phyloP scores from a whole-genome alignment of 2,888 invertebrate genomes.

The Drosophila neotestacea region DNA sequence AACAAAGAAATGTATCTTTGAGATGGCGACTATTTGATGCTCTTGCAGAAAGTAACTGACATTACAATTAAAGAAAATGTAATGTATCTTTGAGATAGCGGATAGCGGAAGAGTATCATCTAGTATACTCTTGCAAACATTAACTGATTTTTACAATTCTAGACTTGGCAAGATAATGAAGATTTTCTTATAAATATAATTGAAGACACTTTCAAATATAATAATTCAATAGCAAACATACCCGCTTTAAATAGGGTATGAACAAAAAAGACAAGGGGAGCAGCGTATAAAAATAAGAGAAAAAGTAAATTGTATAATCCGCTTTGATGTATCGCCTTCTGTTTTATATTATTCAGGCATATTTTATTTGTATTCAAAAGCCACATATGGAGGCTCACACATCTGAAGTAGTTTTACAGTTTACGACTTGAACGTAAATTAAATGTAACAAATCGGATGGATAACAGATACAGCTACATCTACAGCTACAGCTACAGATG shows the following conservation, averaged over 20 bases:
- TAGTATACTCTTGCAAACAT: no score
- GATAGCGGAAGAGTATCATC: no score
- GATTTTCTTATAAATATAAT: no score
- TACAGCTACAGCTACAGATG: constrained; percentile 29
- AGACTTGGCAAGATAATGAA: no score
- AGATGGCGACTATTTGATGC: constrained; percentile 6
- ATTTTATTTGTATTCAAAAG: constrained; percentile 62
- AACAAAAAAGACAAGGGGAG: constrained; percentile 2
- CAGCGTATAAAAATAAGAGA: constrained; percentile 60
- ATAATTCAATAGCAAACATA: background rate
- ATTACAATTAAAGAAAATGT: no score
- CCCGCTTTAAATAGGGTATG: background rate
- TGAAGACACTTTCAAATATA: no score
- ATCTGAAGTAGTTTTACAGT: constrained; percentile 59
- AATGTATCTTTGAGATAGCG: no score
- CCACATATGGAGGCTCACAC: constrained; percentile 41
- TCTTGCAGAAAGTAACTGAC: background rate
- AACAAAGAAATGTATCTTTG: background rate
- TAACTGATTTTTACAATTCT: no score
- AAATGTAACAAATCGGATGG: constrained; percentile 40
- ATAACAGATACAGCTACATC: constrained; percentile 25
- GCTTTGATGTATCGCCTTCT: constrained; percentile 81
- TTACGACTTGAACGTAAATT: constrained; percentile 52
- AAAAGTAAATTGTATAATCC: constrained; percentile 79
- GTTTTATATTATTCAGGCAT: constrained; percentile 80